Base-by-base conservation (phyloP, 53 echinoderm and acorn worm species). In the Arbacia lixula region DNA sequence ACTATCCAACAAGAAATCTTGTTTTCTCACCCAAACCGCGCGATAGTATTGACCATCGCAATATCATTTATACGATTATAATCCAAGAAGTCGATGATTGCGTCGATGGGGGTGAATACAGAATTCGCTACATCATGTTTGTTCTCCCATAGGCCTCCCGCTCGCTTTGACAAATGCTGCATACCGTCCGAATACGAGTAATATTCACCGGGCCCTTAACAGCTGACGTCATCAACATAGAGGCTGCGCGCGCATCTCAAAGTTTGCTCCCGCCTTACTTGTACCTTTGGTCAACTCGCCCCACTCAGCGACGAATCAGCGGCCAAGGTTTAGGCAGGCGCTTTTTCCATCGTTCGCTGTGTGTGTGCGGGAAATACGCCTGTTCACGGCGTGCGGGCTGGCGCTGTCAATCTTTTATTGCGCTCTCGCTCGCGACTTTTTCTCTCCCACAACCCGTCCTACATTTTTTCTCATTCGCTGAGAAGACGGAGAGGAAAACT, bases 261-360 rank as follows among this genome's bases (percentile, higher is more conserved):
- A 74, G 52, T 74, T 74, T 53, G 74, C n/a, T 74, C 32, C 34
- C 6, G 32, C 12, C 20, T 74, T 74, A 19, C 3, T 64, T 12
- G 10, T 17, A 49, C 54, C 20, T 53, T 53, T 71, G 29, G 21
- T 39, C 39, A 34, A 19, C 11, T 27, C 33, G 52, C 74, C 35
- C 19, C 74, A 52, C 74, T 74, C 74, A 53, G 42, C 53, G 74
- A 22, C 74, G 52, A 74, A 74, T 74, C 74, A 74, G 52, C 51
- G 74, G 8, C 4, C 27, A 53, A 20, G 31, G 25, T 3, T 20
- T 20, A 6, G 11, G 14, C 5, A 11, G 33, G 32, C 46, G 14
- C 6, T 10, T 46, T 10, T 10, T 6, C 14, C 6, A 46, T 46
- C 8, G 14, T 6, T 46, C 46, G 46, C 46, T 14, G 8, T 10